Evolutionary conservation across 1,140 invertebrate genomes (phyloP).

Genomic region (Ptiloglossa arizonensis): DNA sequence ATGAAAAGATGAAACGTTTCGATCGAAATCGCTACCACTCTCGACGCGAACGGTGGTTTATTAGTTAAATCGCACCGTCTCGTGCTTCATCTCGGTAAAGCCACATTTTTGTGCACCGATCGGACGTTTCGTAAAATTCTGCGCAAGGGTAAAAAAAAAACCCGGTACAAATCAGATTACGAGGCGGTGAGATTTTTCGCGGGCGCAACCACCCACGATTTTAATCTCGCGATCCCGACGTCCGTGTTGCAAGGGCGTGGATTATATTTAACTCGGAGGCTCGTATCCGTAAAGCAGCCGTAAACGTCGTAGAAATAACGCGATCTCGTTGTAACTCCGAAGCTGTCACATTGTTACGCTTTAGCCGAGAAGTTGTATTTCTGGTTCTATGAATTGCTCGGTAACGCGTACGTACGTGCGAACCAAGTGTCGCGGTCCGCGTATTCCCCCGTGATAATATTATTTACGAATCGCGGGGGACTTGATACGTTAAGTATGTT

Average conservation of each 20-base stretch:
- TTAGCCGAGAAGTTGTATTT: neutral
- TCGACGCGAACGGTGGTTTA: no score
- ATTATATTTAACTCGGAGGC: slow-evolving; percentile 1
- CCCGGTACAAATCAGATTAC: neutral
- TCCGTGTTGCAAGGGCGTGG: neutral
- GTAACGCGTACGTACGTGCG: neutral
- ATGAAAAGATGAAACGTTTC: no score
- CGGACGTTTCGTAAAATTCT: no score
- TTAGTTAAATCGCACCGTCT: no score
- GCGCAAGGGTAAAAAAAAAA: no score
- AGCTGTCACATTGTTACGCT: slow-evolving; percentile 2
- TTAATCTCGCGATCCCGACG: neutral
- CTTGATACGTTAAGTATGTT: no score
- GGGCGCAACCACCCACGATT: neutral
- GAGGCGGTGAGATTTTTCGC: neutral
- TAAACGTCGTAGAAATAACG: slow-evolving; percentile 4
- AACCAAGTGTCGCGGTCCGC: no score
- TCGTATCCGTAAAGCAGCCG: neutral
- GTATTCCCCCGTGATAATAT: no score
- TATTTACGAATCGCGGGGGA: no score
- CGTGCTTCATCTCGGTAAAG: no score
- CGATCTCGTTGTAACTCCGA: neutral
- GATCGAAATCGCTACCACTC: no score
- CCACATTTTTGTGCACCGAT: no score
- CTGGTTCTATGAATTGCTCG: neutral